Base-by-base conservation (phyloP, 2,113 vertebrate species). In the Tamias sibiricus region DNA sequence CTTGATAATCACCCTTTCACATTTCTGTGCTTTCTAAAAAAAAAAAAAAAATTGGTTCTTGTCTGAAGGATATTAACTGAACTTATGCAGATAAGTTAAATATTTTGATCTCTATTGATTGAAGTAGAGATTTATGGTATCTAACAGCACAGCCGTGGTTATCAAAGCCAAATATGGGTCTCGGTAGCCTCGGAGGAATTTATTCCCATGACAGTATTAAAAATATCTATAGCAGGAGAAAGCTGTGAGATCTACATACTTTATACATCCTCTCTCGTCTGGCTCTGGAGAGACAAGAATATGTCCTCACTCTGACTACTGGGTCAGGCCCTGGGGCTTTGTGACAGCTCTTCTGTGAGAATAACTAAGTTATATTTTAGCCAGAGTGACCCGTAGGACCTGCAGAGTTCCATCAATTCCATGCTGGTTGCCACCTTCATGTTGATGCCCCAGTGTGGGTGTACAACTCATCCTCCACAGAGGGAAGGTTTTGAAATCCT, bases 401-500 rank as follows among this genome's bases (percentile, higher is more conserved):
- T 6, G 7, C 40, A 32, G 90, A 47, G 12, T 57, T 86, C 44
- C 49, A 13, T 62, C 74, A 79, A 1, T 11, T 17, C 22, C 68
- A 8, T 0, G 0, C 42, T 13, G 57, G 52, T 32, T 14, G 37
- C 26, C 13, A n/a, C 40, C 47, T 85, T 93, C 66, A 0, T 1
- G 8, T 6, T 2, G 35, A 30, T 49, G 69, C 49, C 44, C 62
- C 68, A 8, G 24, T 3, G 10, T 52, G n/a, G 54, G 69, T n/a
- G 4, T 26, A 9, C 10, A 90, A 84, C 42, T 85, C 71, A 35
- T 44, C n/a, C 66, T 44, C 72, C 49, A 32, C n/a, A 42, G 77
- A 94, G n/a, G 26, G 32, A 95, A 62, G 16, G 4, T 71, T 88
- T 81, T 62, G 26, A 89, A 97, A 92, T 71, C 66, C 72, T 72